These are phyloP conservation scores for Synanceia verrucosa DNA, from an alignment of 2,797 vertebrate genomes.

Conservation along the genomic window DNA sequence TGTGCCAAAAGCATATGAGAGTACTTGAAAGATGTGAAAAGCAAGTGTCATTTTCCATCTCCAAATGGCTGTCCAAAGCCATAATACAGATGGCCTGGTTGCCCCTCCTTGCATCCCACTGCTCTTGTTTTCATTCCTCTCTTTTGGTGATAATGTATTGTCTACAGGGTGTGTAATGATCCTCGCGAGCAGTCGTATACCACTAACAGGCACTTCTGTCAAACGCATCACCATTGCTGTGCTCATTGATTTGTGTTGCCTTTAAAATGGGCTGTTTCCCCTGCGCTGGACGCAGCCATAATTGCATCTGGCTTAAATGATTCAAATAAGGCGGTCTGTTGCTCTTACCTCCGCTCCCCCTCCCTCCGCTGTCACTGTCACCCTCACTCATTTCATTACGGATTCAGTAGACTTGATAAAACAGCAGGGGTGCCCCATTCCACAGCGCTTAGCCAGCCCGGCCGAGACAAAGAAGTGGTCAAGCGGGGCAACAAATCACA, in stretches of 20 bases:
- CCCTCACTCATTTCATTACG: constrained; percentile 91
- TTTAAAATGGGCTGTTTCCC: constrained; percentile 90
- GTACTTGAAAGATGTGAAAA: constrained; percentile 32
- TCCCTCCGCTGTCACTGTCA: constrained; percentile 70
- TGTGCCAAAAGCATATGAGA: constrained; percentile 28
- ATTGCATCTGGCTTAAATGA: constrained; percentile 96
- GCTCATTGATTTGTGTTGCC: constrained; percentile 96
- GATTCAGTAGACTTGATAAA: constrained; percentile 99
- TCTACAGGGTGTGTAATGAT: constrained; percentile 92
- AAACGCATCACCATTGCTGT: constrained; percentile 90
- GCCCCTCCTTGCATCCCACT: constrained; percentile 74
- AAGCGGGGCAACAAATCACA: constrained; percentile 98
- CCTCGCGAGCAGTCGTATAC: constrained; percentile 86
- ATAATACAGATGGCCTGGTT: constrained; percentile 76
- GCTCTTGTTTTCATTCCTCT: constrained; percentile 82
- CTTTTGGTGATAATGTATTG: constrained; percentile 86
- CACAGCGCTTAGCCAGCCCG: constrained; percentile 92
- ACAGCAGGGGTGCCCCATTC: constrained; percentile 94
- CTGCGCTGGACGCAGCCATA: constrained; percentile 86
- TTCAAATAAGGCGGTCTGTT: constrained; percentile 89
- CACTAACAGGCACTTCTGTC: constrained; percentile 94
- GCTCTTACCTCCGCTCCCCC: constrained; percentile 52
- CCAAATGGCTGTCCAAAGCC: constrained; percentile 83
- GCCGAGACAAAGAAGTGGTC: constrained; percentile 95
- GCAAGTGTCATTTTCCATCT: constrained; percentile 45